Percentiles rank a stretch among this genome's conserved stretches.
These are phyloP conservation scores for Gastrophysa polygoni DNA, from an alignment of 2,888 invertebrate genomes.

Conservation along the genomic window DNA sequence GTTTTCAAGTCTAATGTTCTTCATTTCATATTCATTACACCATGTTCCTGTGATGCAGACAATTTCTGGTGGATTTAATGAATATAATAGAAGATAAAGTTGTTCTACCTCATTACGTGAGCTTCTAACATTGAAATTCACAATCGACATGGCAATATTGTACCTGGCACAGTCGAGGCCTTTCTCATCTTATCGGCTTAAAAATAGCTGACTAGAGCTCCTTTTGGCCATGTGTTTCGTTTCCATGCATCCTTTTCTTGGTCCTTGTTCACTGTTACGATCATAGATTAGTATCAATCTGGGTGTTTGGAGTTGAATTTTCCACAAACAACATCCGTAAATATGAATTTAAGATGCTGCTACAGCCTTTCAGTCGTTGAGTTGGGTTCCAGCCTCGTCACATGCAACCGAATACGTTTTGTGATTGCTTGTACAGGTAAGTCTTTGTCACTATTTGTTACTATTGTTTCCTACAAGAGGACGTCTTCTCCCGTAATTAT, in stretches of 20 bases:
- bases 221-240: slow-evolving; percentile 2
- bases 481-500: background rate
- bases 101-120: slow-evolving; percentile 6
- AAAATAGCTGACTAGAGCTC: slow-evolving; percentile 11
- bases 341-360: background rate
- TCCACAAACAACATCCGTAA: background rate
- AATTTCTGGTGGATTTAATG: background rate
- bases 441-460: slow-evolving; percentile 1
- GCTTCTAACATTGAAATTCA: background rate
- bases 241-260: slow-evolving; percentile 16
- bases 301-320: slow-evolving; percentile 5
- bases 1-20: slow-evolving; percentile 2
- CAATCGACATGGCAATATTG: background rate
- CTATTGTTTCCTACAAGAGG: slow-evolving; percentile 4
- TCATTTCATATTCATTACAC: background rate
- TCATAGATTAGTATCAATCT: slow-evolving; percentile 14
- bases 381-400: background rate
- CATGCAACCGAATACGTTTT: background rate
- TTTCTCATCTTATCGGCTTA: background rate
- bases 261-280: slow-evolving; percentile 45
- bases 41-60: background rate
- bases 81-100: background rate
- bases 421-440: slow-evolving; percentile 1
- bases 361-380: background rate
- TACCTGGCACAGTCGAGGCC: too few relatives aligned